Conservation (phyloP, 92 coral and sea anemone genomes). For the Heliopora coerulea region DNA sequence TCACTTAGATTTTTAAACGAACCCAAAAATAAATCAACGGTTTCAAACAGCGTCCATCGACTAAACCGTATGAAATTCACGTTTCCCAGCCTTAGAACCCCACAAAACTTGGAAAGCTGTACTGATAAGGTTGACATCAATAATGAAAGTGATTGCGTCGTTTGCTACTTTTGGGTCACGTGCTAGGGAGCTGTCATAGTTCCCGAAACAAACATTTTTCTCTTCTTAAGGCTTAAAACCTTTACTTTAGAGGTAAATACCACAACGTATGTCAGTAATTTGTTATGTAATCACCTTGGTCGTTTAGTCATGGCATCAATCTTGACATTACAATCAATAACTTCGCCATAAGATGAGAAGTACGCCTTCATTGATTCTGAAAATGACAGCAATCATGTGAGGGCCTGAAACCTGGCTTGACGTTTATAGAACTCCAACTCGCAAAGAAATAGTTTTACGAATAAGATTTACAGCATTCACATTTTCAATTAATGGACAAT, state of each 20-base stretch:
- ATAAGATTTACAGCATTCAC: no score
- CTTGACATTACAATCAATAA: slow-evolving; percentile 89
- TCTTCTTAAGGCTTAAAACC: not conserved
- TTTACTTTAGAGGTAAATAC: slow-evolving; percentile 10
- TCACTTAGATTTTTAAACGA: no score
- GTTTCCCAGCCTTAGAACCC: no score
- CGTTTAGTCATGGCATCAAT: slow-evolving; percentile 86
- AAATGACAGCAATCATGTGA: not conserved
- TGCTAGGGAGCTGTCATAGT: slow-evolving; percentile 10
- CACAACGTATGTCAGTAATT: not conserved
- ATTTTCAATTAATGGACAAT: no score
- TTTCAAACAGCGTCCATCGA: no score
- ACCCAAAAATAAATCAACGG: no score
- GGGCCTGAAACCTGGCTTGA: no score
- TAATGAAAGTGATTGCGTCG: not conserved
- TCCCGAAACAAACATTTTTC: not conserved
- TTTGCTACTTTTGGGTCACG: not conserved
- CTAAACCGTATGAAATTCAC: no score
- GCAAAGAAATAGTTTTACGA: no score
- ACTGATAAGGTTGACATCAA: no score
- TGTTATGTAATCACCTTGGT: slow-evolving; percentile 66
- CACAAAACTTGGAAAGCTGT: no score
- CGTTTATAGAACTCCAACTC: no score
- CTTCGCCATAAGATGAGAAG: slow-evolving; percentile 84
- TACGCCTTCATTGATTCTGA: slow-evolving; percentile 81